phyloP scores from a whole-genome alignment of 2,888 invertebrate genomes.

The Limnephilus auricula region DNA sequence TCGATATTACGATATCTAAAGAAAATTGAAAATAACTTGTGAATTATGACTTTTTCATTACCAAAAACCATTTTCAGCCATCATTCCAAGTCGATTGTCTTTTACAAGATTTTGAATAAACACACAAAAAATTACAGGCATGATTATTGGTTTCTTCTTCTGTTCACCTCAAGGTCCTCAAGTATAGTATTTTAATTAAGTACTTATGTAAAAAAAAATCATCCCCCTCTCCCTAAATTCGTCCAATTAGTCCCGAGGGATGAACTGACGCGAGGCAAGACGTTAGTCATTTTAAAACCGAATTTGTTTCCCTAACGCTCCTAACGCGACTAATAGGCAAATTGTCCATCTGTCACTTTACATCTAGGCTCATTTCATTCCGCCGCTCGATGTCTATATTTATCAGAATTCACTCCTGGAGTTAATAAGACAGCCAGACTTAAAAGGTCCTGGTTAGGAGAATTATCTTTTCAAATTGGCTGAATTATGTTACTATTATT shows the following conservation, averaged over 20 bases:
- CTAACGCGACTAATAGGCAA: slow-evolving; percentile 59
- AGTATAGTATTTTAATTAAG: neutral
- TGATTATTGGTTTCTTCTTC: no score
- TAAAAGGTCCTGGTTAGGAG: neutral
- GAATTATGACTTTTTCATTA: no score
- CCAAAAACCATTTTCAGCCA: no score
- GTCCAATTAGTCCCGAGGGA: slow-evolving; percentile 55
- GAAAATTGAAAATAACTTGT: neutral
- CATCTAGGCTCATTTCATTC: slow-evolving; percentile 45
- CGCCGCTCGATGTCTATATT: slow-evolving; percentile 34
- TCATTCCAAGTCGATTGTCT: no score
- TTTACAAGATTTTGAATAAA: no score
- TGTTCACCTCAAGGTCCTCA: neutral
- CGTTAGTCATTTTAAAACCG: slow-evolving; percentile 60
- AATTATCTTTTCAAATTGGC: neutral
- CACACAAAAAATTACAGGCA: no score
- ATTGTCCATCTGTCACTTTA: slow-evolving; percentile 61
- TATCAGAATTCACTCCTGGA: slow-evolving; percentile 28
- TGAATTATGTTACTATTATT: neutral
- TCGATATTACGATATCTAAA: no score
- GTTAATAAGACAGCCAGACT: neutral
- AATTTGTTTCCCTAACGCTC: slow-evolving; percentile 61
- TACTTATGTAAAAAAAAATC: neutral
- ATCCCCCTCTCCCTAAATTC: slow-evolving; percentile 28
- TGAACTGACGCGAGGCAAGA: slow-evolving; percentile 47